Base-by-base conservation (phyloP, 2,888 invertebrate genomes). In the Baccha elongata region DNA sequence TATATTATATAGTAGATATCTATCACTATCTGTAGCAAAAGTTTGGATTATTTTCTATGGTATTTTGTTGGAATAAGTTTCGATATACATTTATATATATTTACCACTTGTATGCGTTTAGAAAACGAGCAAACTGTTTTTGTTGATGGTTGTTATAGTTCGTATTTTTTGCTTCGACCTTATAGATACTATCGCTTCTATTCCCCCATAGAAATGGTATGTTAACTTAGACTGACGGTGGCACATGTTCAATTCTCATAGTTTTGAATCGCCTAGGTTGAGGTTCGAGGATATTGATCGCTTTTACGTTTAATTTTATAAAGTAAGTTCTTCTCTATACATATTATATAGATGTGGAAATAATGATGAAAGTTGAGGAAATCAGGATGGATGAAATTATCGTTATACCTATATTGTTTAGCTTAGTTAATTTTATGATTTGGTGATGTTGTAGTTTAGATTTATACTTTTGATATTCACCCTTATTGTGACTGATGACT, bases 181-280 rank as follows among this genome's bases (percentile, higher is more conserved):
- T 52, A n/a, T n/a, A n/a, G n/a, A n/a, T n/a, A 19, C 21, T 17
- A 35, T 37, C 48, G 69, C 13, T 53, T 48, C 46, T 52, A 83
- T 83, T 76, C 81, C 81, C n/a, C 81, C 44, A 26, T 58, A 32
- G 81, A 67, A 78, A 67, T 64, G 67, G 48, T 58, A 78, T 83
- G 76, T 72, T 83, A 76, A 76, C 65, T 44, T 19, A 72, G 71
- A 81, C 65, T 71, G 81, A 67, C 76, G 60, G 52, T 72, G 55
- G 60, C 81, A 78, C 55, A 78, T 83, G 81, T 83, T 76, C 46
- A 44, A 48, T 83, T 83, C 76, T 62, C 81, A 80, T 69, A 69
- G 69, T 69, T 32, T 19, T 15, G 32, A 68, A 44, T 21, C 11
- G n/a, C n/a, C n/a, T n/a, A n/a, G n/a, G n/a, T 29, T 21, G 13